phyloP scores from a whole-genome alignment of 2,888 invertebrate genomes.

The Lasioglossum morio region DNA sequence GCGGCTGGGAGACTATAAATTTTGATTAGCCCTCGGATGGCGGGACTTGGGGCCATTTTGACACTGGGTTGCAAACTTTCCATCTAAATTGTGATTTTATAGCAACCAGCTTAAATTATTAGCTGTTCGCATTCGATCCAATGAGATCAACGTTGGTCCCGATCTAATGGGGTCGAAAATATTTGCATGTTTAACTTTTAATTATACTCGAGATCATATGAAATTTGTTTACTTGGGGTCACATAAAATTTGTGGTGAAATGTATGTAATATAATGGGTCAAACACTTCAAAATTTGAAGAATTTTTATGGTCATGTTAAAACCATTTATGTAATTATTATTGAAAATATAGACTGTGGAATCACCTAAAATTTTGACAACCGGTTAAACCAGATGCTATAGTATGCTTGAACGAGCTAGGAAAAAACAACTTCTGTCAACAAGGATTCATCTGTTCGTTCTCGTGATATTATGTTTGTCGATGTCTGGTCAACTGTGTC shows the following conservation, averaged over 20 bases:
- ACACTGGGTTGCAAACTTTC: background rate
- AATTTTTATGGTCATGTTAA: background rate
- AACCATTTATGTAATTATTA: background rate
- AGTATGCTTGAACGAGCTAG: background rate
- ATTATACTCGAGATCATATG: no score
- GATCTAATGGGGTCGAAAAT: background rate
- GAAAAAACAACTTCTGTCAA: background rate
- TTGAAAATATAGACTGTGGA: background rate
- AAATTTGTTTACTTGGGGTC: no score
- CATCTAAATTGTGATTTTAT: background rate
- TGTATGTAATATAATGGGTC: no score
- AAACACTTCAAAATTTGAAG: background rate
- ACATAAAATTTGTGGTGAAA: no score
- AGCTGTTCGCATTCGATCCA: background rate
- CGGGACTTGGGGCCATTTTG: background rate
- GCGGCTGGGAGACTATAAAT: background rate
- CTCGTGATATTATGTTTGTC: background rate
- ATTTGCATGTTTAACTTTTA: no score
- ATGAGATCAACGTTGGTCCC: background rate
- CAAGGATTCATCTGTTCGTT: background rate
- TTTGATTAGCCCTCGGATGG: background rate
- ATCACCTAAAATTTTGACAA: background rate
- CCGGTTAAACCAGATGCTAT: background rate
- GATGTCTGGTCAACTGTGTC: background rate
- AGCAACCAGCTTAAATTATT: background rate